Conservation (phyloP, 2,113 vertebrate genomes). For the Trichechus manatus region DNA sequence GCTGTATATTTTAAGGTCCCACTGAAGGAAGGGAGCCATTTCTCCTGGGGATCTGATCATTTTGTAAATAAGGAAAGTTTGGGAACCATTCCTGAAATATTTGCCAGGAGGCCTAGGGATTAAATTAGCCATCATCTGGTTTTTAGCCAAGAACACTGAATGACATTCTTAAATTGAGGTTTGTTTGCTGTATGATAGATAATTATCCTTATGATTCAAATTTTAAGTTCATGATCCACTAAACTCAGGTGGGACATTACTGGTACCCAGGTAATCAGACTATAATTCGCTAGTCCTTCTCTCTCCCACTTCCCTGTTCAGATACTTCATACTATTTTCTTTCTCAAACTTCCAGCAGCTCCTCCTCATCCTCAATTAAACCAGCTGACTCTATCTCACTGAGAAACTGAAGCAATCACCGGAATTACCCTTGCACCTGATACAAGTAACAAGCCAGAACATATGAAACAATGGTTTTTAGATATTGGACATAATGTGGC, state of each 20-base stretch:
- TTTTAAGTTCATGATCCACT: neutral
- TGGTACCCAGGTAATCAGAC: neutral
- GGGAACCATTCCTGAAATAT: neutral
- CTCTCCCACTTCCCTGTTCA: neutral
- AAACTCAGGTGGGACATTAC: neutral
- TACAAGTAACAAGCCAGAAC: neutral
- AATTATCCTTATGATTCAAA: conserved; percentile 21
- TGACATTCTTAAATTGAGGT: conserved; percentile 18
- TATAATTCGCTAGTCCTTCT: neutral
- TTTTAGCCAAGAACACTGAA: conserved; percentile 15
- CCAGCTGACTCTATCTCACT: neutral
- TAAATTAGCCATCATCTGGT: neutral
- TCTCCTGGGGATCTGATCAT: neutral
- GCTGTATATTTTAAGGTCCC: neutral
- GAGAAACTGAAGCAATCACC: neutral
- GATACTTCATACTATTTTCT: neutral
- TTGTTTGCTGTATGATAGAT: neutral
- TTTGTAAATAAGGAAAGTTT: conserved; percentile 19
- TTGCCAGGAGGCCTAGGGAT: neutral
- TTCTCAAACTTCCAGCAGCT: neutral
- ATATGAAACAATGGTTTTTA: neutral
- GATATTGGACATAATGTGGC: neutral
- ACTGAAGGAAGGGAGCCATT: neutral
- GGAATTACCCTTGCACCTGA: neutral
- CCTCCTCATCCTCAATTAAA: neutral